Base-by-base conservation (phyloP, 1,140 invertebrate genomes). In the Drosophila cardini region DNA sequence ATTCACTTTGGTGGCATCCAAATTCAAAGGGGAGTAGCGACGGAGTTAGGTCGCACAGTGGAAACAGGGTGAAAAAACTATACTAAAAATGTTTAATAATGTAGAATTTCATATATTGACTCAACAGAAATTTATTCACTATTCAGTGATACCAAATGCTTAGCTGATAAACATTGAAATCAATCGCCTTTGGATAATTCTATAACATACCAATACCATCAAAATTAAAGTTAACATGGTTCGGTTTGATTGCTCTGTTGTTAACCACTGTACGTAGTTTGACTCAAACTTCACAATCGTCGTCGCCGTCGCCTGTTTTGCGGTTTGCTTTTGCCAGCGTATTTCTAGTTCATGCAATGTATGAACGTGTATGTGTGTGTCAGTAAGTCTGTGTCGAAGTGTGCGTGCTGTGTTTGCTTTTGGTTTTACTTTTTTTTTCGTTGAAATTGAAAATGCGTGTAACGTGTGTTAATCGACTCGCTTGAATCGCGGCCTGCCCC, bases 391-490 rank as follows among this genome's bases (percentile, higher is more conserved):
- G 26, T 26, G 26, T 13, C 42, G 32, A 7, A 32, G 26, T 15
- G 8, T 45, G 18, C 7, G 55, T 30, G 8, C 13, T 73, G 52
- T 34, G 42, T 57, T 68, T 74, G 67, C 10, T 56, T 42, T 64
- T 70, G 21, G 32, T 70, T 58, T 78, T 70, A 58, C 36, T 70
- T 57, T 72, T 60, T 16, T 48, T 60, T 70, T 78, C 30, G 55
- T 57, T 74, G 32, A 57, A 78, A 78, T 76, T 65, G 61, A 65
- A 78, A 78, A 75, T 78, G 67, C 60, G 67, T 78, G 60, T 64
- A 52, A 62, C 55, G 63, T 57, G 46, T 57, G 58, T 75, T 55
- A 73, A 68, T 68, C 71, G 60, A 38, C 32, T 74, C 45, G 42
- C 36, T 34, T 32, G 42, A 72, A 46, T 52, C 38, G 48, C 48